These are phyloP conservation scores for Mus spretus DNA, from an alignment of 2,797 vertebrate genomes.

Conservation along the genomic window DNA sequence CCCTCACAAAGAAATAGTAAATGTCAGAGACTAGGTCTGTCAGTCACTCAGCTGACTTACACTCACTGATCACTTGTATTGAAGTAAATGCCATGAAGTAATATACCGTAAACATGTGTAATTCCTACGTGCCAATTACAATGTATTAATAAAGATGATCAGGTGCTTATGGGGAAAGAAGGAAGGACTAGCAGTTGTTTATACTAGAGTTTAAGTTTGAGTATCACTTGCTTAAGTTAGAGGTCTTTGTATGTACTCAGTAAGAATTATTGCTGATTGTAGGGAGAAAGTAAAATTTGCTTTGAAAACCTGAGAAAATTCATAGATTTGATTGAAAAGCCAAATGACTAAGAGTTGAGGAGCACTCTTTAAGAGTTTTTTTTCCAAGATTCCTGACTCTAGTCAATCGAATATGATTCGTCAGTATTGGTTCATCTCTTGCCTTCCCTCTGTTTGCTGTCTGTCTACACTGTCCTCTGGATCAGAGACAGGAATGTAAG, in stretches of 20 bases:
- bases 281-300: not conserved
- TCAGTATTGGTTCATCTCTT: not conserved
- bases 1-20: not conserved
- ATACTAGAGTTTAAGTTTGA: not conserved
- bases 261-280: not conserved
- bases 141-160: not conserved
- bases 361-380: not conserved
- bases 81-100: not conserved
- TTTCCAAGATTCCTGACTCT: not conserved
- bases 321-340: not conserved
- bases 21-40: not conserved
- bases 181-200: not conserved
- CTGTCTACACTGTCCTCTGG: not conserved
- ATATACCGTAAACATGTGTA: not conserved
- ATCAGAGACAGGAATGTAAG: not conserved
- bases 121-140: not conserved
- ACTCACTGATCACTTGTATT: not conserved
- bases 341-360: not conserved
- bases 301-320: not conserved
- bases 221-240: not conserved
- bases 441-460: not conserved
- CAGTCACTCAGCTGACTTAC: not conserved
- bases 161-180: slow-evolving; percentile 31
- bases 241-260: not conserved
- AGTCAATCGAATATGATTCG: not conserved